Evolutionary conservation across 2,888 invertebrate genomes (phyloP).

Genomic region (Lepidochitona cinerea): DNA sequence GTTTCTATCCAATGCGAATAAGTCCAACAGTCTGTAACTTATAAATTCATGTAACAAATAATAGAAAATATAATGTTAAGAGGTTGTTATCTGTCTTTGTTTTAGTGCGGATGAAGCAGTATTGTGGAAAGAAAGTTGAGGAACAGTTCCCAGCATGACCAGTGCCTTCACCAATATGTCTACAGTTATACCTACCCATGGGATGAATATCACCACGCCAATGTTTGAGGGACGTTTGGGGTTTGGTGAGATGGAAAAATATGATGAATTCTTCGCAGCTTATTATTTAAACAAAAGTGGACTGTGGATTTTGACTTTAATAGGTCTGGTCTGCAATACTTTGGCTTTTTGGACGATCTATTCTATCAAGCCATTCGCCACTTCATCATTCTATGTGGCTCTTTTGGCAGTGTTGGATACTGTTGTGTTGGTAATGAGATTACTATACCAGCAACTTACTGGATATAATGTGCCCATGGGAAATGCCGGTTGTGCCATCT

Average conservation of each 20-base stretch:
- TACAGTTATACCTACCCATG: background rate
- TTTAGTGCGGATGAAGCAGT: too few species aligned
- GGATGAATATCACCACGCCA: background rate
- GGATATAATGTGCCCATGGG: background rate
- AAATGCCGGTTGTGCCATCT: background rate
- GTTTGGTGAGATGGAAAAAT: background rate
- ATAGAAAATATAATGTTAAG: too few species aligned
- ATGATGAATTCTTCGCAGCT: background rate
- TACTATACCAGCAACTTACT: background rate
- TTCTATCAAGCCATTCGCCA: background rate
- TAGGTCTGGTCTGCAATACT: background rate
- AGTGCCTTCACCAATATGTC: background rate
- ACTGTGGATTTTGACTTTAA: background rate
- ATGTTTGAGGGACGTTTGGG: background rate
- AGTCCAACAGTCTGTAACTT: too few species aligned
- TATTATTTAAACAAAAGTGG: background rate
- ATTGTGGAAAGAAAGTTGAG: too few species aligned
- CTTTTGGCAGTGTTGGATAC: conserved; percentile 1
- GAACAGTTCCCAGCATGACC: background rate
- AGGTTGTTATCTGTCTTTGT: too few species aligned
- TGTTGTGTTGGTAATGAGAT: background rate
- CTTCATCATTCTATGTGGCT: background rate
- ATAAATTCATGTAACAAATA: too few species aligned
- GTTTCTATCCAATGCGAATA: too few species aligned
- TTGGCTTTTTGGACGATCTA: background rate